Evolutionary conservation across 2,797 vertebrate species (phyloP), one percentile per base, ranked within the genome.

Genomic region (Bufotes viridis): DNA sequence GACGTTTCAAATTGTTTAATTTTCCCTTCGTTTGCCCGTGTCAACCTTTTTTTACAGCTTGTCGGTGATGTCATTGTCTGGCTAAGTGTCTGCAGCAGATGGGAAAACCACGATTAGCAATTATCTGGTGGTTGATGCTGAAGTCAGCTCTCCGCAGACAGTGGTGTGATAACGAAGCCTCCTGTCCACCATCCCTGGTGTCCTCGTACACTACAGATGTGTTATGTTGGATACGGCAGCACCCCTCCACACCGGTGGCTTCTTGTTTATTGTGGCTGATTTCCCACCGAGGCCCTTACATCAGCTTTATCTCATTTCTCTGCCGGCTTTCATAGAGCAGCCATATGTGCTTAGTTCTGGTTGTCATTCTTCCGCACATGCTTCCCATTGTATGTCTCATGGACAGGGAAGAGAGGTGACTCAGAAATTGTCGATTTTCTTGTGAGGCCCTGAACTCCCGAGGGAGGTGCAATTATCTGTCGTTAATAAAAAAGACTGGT

Each of bases 1-100:
- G 58, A 60, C 78, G 42, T 34, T 34, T 29, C 26, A 61, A 80
- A 60, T 80, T 57, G 6, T 74, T 72, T 84, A 10, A 74, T 84
- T 84, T 83, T 84, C 82, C 42, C 72, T 85, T 75, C 26, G 53
- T 75, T 61, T 65, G 29, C 60, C 58, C n/a, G 72, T 76, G 72
- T 85, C 72, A 85, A 63, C 29, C 42, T 76, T 67, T 78, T 60
- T 60, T 51, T 65, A 49, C 84, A 85, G 60, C 67, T 85, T 85
- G 84, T 61, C 67, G 75, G 51, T 85, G 84, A 78, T 78, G 75
- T 78, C 74, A 85, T 78, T 67, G 74, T 78, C 84, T 85, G 84
- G 84, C 84, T 29, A 53, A 53, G n/a, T 24, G 61, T 78, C 74
- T 78, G 34, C 60, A 67, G 61, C 84, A 85, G 84, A 85, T 78